Base-by-base conservation (phyloP, 2,113 vertebrate species). In the Chamaea fasciata region DNA sequence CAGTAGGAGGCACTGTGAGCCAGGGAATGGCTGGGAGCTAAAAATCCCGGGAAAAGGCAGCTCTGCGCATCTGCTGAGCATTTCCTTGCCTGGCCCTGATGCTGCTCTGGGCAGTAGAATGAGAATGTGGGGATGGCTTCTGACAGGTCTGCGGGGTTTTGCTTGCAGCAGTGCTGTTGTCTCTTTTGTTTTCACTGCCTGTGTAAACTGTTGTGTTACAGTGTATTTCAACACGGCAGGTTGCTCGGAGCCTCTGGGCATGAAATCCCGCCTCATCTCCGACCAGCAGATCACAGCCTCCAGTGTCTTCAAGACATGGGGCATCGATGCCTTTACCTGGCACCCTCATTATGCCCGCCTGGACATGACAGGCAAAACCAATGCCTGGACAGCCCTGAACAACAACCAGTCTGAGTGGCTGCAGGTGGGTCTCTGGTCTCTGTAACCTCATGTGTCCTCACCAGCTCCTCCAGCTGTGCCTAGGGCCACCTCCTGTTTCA, bases 331-430 rank as follows among this genome's bases (percentile, higher is more conserved):
- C 31, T 99, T 99, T 83, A 98, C 98, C 42, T 99, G 99, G 99
- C 95, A 98, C 59, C 99, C 99, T 22, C 98, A 98, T 94, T 99
- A 97, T 0, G 99, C 98, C 14, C 98, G 99, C 14, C 97, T 99
- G 89, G 99, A 99, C 97, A 99, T 98, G 96, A 98, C 96, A 19
- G 99, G 99, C 80, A 99, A 99, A 97, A 99, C 98, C 77, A 99
- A 99, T 0, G 99, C 99, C 81, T 99, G 99, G 99, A 98, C 99
- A 0, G 98, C 99, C 2, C 97, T 97, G 26, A 73, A 70, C 93
- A 99, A 98, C 7, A 93, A 97, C 57, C 98, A 89, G 50, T 98
- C 98, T 0, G 98, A 99, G 96, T 99, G 99, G 99, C 97, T 99
- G 96, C 99, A 99, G 99, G 99, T 99, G 88, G 27, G 96, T 68